phyloP scores from a whole-genome alignment of 2,797 vertebrate genomes.

The Cuculus canorus region DNA sequence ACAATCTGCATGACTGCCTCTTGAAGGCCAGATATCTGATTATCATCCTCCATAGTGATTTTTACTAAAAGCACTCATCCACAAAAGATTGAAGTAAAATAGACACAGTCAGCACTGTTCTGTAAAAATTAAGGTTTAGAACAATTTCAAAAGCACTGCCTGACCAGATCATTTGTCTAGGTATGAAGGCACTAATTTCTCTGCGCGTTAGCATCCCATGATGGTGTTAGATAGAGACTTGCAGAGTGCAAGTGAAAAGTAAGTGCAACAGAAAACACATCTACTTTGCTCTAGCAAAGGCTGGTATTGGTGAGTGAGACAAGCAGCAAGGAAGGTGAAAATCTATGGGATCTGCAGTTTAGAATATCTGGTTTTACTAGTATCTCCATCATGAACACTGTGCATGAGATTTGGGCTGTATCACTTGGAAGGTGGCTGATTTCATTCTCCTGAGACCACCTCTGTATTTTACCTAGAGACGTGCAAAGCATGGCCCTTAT shows the following conservation, averaged over 20 bases:
- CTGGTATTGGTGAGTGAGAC: not conserved
- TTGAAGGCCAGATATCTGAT: not conserved
- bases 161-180: not conserved
- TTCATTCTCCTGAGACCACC: not conserved
- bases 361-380: not conserved
- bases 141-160: not conserved
- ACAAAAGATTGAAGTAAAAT: not conserved
- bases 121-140: not conserved
- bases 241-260: not conserved
- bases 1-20: not conserved
- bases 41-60: not conserved
- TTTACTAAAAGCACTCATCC: not conserved
- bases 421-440: not conserved
- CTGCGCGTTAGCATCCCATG: not conserved
- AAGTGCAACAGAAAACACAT: not conserved
- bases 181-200: not conserved
- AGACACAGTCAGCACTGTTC: not conserved
- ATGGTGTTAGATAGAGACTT: not conserved
- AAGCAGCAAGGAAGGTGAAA: not conserved
- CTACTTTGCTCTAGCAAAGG: not conserved
- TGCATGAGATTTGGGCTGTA: not conserved
- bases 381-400: not conserved
- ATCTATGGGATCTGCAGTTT: not conserved
- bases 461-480: not conserved
- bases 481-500: not conserved